Conservation (phyloP, 2,888 invertebrate species). For the Hyles lineata region DNA sequence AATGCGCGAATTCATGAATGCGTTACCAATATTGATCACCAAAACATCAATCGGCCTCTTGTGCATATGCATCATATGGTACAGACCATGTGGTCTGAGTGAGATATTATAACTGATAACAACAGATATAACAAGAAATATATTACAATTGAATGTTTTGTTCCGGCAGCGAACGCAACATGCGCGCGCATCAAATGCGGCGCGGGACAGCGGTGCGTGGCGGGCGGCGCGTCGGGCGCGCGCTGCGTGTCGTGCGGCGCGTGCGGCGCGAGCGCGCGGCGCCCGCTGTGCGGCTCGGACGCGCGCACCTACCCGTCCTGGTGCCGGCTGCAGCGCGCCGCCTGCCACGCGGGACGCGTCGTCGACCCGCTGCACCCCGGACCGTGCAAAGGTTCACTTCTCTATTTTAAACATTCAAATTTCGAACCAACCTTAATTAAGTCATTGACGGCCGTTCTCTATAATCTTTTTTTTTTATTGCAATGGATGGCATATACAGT, state of each 20-base stretch:
- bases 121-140: too few species aligned
- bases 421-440: background rate
- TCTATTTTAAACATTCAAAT: background rate
- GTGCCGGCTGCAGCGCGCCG: conserved; percentile 92
- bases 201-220: conserved; percentile 71
- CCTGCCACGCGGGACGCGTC: conserved; percentile 89
- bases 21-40: too few species aligned
- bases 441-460: too few species aligned
- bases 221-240: conserved; percentile 73
- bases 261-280: conserved; percentile 68
- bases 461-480: too few species aligned
- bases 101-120: too few species aligned
- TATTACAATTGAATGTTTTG: background rate
- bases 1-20: too few species aligned
- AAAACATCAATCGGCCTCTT: too few species aligned
- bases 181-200: conserved; percentile 70
- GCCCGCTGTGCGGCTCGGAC: conserved; percentile 89
- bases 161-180: conserved; percentile 71
- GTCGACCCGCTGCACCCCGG: conserved; percentile 90
- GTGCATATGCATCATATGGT: too few species aligned
- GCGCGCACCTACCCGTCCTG: conserved; percentile 90
- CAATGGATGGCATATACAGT: too few species aligned
- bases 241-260: conserved; percentile 68
- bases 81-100: too few species aligned
- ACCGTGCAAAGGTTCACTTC: conserved; percentile 80